Evolutionary conservation across 2,797 vertebrate genomes (phyloP), one percentile per base, ranked within the genome.

Genomic region (Sciurus carolinensis): DNA sequence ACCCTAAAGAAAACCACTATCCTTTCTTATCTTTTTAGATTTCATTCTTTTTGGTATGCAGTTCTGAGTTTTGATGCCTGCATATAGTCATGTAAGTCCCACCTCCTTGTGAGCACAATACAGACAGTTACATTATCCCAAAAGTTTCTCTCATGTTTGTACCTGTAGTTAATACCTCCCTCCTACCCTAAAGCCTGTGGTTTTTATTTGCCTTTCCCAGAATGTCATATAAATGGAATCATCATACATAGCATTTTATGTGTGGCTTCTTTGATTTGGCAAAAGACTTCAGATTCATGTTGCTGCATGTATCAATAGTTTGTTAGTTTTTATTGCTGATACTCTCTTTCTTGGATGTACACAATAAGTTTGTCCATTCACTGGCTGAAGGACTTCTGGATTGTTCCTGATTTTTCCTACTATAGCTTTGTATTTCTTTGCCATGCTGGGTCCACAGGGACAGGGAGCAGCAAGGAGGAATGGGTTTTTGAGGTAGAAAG

Each of bases 181-280:
- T 71, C 82, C 36, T 22, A 42, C 26, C n/a, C 75, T 11, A 24
- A 24, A 5, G 36, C 39, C 79, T 52, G 3, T 24, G 57, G 47
- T 83, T 91, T 77, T 10, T 18, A 33, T 69, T 69, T 66, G 50
- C 72, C 77, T 95, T 96, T 89, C 50, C 75, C 76, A 79, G 33
- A 57, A 54, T 44, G 47, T 44, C 39, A 28, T 30, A 20, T 26
- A 33, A 76, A 62, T 92, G 59, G 36, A 36, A 33, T 57, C 12
- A 44, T 17, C 24, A 13, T 26, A 50, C 18, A 30, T 22, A 80
- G 75, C 15, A 52, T 83, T 72, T 82, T 7, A 64, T 14, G 20
- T 66, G 44, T 90, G 57, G 39, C 15, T 90, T 77, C 86, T 75
- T 88, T 18, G 64, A 80, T 62, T 71, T 85, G 24, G 47, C 26